Evolutionary conservation across 2,797 vertebrate genomes (phyloP).

Genomic region (Chelidonichthys spinosus): DNA sequence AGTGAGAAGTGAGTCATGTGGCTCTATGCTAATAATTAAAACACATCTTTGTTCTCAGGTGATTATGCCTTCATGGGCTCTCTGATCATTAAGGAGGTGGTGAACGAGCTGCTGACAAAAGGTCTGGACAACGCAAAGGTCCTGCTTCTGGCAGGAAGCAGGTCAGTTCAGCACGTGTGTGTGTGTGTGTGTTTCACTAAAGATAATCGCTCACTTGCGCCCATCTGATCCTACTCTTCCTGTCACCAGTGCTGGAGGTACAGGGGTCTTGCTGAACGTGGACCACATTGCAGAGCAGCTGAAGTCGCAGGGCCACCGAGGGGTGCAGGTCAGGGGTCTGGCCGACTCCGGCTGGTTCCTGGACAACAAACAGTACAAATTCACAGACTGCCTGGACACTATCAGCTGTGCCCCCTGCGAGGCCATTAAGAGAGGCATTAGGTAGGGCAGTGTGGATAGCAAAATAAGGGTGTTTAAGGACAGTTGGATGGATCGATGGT

Average conservation of each 20-base stretch:
- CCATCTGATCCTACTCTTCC: background rate
- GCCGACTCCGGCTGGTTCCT: constrained; percentile 95
- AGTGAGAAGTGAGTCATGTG: background rate
- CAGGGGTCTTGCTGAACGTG: constrained; percentile 94
- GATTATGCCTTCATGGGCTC: constrained; percentile 98
- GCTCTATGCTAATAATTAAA: constrained; percentile 61
- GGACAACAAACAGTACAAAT: constrained; percentile 90
- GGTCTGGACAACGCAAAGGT: constrained; percentile 93
- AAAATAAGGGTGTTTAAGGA: background rate
- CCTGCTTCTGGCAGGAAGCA: constrained; percentile 94
- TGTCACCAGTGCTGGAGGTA: constrained; percentile 89
- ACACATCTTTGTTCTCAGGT: constrained; percentile 75
- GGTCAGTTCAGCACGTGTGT: constrained; percentile 74
- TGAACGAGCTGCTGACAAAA: constrained; percentile 91
- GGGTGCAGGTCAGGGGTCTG: constrained; percentile 91
- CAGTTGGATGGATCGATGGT: background rate
- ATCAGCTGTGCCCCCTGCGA: constrained; percentile 85
- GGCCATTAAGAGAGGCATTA: constrained; percentile 85
- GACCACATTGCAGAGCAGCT: constrained; percentile 92
- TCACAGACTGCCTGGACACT: constrained; percentile 90
- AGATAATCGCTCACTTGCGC: accelerated
- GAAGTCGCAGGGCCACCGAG: constrained; percentile 85
- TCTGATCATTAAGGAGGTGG: constrained; percentile 94
- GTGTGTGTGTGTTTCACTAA: background rate
- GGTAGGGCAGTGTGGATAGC: constrained; percentile 62